Base-by-base conservation (phyloP, 2,113 vertebrate genomes). In the Cygnus buccinator region DNA sequence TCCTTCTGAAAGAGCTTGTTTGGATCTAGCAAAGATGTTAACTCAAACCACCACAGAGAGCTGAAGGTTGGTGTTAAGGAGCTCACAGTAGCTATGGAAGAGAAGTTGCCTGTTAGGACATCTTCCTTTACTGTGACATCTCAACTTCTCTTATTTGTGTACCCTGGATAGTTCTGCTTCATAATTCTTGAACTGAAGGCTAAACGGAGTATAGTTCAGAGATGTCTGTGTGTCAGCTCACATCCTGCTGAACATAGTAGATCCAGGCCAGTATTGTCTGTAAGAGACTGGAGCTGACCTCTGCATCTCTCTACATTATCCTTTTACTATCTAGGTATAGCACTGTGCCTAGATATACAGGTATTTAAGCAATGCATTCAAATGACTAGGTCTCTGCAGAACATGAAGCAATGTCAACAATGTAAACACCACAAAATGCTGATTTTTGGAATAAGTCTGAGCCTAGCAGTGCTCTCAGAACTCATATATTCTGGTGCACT, bases 391-490 rank as follows among this genome's bases (percentile, higher is more conserved):
- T 16, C 66, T 79, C 90, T 62, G 79, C 80, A 65, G 55, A 78
- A 88, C 46, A 55, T 54, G 68, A 44, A 62, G 26, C n/a, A 66
- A 23, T 55, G n/a, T 21, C 41, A 80, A n/a, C 18, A 46, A 43
- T 63, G 46, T 72, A 66, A 90, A 93, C 91, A 50, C 25, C 61
- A 89, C 43, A 44, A 72, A 77, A 82, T 55, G 43, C 66, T 82
- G 28, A 31, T 10, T 78, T 82, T 52, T 62, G 57, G 43, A 84
- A 72, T 59, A 43, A n/a, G 37, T 46, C 75, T 79, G 66, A 91
- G 39, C 77, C 31, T 55, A 12, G 46, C 26, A n/a, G 6, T 66
- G 17, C 84, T 78, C 26, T 67, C 55, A 81, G 80, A 89, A 37
- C 50, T 94, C 2, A 1, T 21, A 19, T 13, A 62, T 16, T 31